These are phyloP conservation scores for Champsocephalus gunnari DNA, from an alignment of 2,797 vertebrate species.

Conservation along the genomic window DNA sequence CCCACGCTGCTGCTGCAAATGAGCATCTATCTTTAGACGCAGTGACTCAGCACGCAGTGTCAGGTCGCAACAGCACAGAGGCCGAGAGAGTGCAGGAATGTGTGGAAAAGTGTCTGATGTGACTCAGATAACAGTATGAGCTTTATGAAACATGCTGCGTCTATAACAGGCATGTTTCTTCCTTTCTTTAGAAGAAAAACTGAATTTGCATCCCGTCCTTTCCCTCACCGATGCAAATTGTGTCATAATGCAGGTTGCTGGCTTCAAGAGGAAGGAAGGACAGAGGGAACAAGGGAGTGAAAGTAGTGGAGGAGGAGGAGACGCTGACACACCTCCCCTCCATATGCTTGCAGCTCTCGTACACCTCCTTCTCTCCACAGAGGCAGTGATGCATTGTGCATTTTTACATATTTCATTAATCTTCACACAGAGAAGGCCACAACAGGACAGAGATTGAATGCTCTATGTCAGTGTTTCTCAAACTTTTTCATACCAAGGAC, in stretches of 20 bases:
- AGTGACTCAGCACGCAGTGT: conserved; percentile 58
- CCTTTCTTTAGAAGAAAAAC: neutral
- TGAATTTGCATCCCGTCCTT: conserved; percentile 6
- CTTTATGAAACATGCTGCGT: conserved; percentile 34
- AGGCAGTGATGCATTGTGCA: conserved; percentile 40
- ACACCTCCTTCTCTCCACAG: conserved; percentile 25
- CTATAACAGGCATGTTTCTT: conserved; percentile 4
- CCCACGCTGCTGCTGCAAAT: conserved; percentile 58
- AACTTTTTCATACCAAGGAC: no score
- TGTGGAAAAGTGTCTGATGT: conserved; percentile 37
- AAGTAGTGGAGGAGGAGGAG: conserved; percentile 32
- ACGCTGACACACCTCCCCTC: conserved; percentile 28
- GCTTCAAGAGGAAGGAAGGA: conserved; percentile 29
- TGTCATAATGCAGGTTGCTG: conserved; percentile 43
- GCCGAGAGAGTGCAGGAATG: conserved; percentile 35
- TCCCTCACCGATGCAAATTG: conserved; percentile 50
- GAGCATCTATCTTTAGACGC: conserved; percentile 66
- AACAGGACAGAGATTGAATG: conserved; percentile 18
- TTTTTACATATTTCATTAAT: conserved; percentile 59
- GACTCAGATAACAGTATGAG: conserved; percentile 29
- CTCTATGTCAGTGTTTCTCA: neutral
- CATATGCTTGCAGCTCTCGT: conserved; percentile 44
- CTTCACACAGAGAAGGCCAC: conserved; percentile 22
- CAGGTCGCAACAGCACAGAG: conserved; percentile 17
- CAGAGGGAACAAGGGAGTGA: conserved; percentile 17